Conservation (phyloP, 2,113 vertebrate genomes). For the Danio rerio region DNA sequence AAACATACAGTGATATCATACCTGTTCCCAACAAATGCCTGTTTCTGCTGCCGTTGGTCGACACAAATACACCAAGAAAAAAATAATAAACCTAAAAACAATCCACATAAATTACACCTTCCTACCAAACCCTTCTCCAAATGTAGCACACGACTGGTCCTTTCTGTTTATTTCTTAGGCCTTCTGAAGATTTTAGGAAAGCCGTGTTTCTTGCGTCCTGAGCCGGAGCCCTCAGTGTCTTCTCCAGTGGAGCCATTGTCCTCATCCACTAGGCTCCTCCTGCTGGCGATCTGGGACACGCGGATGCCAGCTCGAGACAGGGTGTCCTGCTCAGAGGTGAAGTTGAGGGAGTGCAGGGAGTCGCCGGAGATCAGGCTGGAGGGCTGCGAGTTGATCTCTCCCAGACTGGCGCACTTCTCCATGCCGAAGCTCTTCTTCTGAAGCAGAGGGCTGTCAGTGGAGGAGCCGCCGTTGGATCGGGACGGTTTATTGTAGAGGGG, state of each 20-base stretch:
- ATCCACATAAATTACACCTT: conserved; percentile 21
- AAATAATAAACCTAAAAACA: not conserved
- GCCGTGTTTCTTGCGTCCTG: conserved; percentile 84
- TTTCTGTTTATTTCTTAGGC: conserved; percentile 49
- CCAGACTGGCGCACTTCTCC: conserved; percentile 88
- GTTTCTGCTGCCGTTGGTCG: conserved; percentile 36
- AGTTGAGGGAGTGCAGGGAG: conserved; percentile 84
- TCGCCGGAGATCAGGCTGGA: conserved; percentile 72
- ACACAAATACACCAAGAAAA: not conserved
- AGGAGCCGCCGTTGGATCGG: conserved; percentile 73
- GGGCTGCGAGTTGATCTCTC: conserved; percentile 80
- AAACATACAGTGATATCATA: conserved; percentile 35
- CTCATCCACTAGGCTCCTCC: conserved; percentile 80
- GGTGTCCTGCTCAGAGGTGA: conserved; percentile 71
- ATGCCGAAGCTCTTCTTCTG: conserved; percentile 76
- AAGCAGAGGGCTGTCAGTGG: conserved; percentile 74
- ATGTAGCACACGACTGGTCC: conserved; percentile 13
- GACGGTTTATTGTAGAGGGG: conserved; percentile 61
- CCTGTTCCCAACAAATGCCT: conserved; percentile 30
- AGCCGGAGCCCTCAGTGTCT: conserved; percentile 80
- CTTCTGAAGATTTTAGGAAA: conserved; percentile 94
- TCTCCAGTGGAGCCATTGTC: conserved; percentile 82
- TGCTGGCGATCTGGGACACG: not conserved
- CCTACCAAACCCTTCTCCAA: not conserved
- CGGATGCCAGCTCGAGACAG: not conserved